Percentiles rank a stretch among this genome's conserved stretches.
These are phyloP conservation scores for Spizaetus ornatus DNA, from an alignment of 2,113 vertebrate species.

Conservation along the genomic window DNA sequence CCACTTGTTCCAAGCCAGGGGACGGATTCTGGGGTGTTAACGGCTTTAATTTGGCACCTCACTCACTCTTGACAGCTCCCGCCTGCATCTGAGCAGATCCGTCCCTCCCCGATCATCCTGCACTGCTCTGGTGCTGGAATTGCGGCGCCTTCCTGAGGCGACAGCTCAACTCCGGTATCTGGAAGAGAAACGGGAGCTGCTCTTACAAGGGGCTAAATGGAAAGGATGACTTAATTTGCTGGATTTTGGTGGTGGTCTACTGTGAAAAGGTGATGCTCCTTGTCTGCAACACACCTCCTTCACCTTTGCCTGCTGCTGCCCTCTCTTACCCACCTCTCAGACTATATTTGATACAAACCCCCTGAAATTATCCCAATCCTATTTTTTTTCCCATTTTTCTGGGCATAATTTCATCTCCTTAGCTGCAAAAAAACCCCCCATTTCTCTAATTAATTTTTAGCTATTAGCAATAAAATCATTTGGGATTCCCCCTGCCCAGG, in stretches of 20 bases:
- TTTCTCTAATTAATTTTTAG: not conserved
- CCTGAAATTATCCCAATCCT: not conserved
- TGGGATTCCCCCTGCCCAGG: not conserved
- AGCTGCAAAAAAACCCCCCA: not conserved
- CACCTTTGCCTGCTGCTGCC: not conserved
- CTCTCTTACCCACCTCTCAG: not conserved
- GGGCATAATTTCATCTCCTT: too few relatives aligned
- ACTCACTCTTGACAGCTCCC: not conserved
- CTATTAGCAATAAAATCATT: not conserved
- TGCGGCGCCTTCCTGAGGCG: accelerated
- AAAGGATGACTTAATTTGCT: not conserved
- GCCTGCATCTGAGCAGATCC: accelerated
- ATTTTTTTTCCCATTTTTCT: not conserved
- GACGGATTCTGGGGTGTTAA: not conserved
- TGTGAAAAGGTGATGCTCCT: not conserved
- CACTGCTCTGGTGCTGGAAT: not conserved
- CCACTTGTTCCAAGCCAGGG: not conserved
- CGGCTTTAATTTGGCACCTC: not conserved
- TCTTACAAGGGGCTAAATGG: not conserved
- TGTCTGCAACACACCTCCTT: too few relatives aligned
- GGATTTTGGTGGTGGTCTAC: not conserved
- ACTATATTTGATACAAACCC: not conserved
- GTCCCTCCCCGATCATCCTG: not conserved
- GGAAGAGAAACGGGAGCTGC: not conserved
- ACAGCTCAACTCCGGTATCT: not conserved